phyloP scores from a whole-genome alignment of 2,113 vertebrate species.

The Mugil cephalus region DNA sequence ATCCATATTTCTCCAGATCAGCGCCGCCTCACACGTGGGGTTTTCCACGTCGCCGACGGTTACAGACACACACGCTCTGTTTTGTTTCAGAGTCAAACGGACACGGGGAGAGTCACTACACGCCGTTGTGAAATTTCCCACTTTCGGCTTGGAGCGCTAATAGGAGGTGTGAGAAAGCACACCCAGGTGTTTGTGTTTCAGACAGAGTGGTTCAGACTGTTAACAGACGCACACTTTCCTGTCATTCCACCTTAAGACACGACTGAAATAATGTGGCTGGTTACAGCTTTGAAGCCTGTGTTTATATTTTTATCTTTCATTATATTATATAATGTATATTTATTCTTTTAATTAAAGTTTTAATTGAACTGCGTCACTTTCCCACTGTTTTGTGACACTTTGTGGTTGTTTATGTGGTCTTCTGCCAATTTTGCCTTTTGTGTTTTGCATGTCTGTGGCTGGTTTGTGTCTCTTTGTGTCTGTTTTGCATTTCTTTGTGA shows the following conservation, averaged over 20 bases:
- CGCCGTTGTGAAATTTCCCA: constrained; percentile 64
- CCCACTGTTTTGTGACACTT: no score
- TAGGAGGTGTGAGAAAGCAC: constrained; percentile 44
- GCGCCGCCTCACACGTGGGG: not conserved
- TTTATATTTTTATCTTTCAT: not conserved
- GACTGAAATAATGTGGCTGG: not conserved
- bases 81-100: constrained; percentile 19
- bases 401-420: no score
- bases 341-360: not conserved
- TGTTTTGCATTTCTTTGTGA: not conserved
- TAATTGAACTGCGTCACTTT: not conserved
- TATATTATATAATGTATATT: not conserved
- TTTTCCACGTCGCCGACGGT: constrained; percentile 33
- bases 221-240: constrained; percentile 19
- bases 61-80: not conserved
- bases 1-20: constrained; percentile 26
- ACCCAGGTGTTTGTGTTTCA: constrained; percentile 59
- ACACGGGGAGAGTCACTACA: constrained; percentile 21
- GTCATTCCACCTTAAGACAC: not conserved
- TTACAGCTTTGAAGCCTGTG: not conserved
- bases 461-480: not conserved
- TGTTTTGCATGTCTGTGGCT: not conserved
- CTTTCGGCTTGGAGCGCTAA: not conserved
- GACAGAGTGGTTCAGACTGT: constrained; percentile 14
- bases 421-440: no score